Base-by-base conservation (phyloP, 2,797 vertebrate species). In the Eidolon dupreanum region DNA sequence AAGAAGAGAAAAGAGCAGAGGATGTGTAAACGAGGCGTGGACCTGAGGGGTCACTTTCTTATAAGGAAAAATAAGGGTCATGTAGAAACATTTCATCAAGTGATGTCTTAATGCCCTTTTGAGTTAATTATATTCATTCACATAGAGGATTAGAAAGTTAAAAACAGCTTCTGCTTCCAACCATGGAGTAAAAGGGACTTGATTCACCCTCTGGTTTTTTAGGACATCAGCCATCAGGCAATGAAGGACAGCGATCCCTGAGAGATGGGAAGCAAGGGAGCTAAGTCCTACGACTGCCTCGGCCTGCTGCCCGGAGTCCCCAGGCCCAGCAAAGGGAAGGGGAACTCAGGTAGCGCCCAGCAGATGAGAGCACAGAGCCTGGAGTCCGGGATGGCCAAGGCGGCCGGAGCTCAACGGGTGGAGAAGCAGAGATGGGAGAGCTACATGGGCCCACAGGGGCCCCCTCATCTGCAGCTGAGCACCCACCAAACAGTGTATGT, bases 331-430 rank as follows among this genome's bases (percentile, higher is more conserved):
- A 41, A 28, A 31, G 53, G 59, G 73, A 31, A 28, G 70, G 28
- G 26, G 11, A 49, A 53, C 2, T n/a, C 81, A 75, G 22, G 33
- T 0, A 0, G 46, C 0, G 1, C 31, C 17, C 26, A 2, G 16
- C 9, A 70, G 26, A 24, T 1, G 33, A 63, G 33, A 77, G 7
- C 63, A 12, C 0, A 13, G 4, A 3, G 59, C 63, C 38, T 6
- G 33, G 38, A 43, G 63, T 24, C 36, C 38, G 6, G 53, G 43
- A 20, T 63, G 55, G 59, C 63, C 49, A 8, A 12, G 61, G 55
- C 0, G 9, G 55, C 43, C 0, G 3, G 71, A 19, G 38, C 3
- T 8, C 26, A 11, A 4, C 0, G 8, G 36, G 46, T n/a, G 28
- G 63, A 3, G 7, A 20, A n/a, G 59, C 51, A 26, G 16, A 63